Percentiles rank a stretch among this genome's conserved stretches.
Conservation (phyloP, 2,113 vertebrate species). For the Limnothrissa miodon region DNA sequence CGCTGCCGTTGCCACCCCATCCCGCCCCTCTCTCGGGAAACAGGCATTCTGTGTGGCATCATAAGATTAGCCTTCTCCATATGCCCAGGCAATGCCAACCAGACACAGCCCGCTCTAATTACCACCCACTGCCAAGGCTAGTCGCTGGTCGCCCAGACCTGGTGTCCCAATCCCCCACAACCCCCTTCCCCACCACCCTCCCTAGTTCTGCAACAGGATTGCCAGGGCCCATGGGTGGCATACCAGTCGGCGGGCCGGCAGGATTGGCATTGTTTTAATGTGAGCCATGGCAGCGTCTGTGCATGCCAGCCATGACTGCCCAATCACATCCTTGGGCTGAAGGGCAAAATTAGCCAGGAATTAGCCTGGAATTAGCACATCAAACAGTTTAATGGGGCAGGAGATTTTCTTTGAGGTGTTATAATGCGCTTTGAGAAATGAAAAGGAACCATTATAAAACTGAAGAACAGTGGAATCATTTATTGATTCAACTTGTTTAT, state of each 20-base stretch:
- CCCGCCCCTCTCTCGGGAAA: neutral
- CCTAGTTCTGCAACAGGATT: neutral
- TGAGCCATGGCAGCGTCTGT: neutral
- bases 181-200: neutral
- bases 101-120: conserved; percentile 38
- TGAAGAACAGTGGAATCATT: neutral
- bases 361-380: neutral
- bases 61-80: conserved; percentile 49
- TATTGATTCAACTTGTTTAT: neutral
- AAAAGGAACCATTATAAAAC: too few relatives aligned
- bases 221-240: neutral
- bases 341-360: too few relatives aligned
- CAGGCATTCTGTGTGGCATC: conserved; percentile 27
- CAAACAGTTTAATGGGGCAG: neutral
- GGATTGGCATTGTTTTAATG: neutral
- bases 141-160: neutral
- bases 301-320: neutral
- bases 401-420: neutral
- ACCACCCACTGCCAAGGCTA: conserved; percentile 32
- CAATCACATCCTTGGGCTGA: neutral
- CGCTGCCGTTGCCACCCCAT: neutral
- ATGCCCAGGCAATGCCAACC: conserved; percentile 35
- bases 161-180: neutral
- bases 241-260: neutral
- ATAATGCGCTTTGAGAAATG: too few relatives aligned